phyloP scores from a whole-genome alignment of 1,140 invertebrate species.

The Aphidius ervi region DNA sequence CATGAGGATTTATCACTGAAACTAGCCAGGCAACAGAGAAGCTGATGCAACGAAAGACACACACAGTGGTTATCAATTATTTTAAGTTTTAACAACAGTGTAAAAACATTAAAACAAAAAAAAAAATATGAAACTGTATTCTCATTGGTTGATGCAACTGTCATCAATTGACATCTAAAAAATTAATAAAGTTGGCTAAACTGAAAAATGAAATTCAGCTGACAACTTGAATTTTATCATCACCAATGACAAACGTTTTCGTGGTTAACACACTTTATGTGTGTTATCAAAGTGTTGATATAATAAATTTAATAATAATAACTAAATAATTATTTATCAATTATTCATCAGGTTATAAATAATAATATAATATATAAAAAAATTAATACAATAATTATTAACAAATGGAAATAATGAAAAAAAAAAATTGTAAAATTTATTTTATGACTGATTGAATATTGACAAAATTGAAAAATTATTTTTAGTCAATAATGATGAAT shows the following conservation, averaged over 20 bases:
- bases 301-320: conserved; percentile 19
- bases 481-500: too few relatives aligned
- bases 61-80: too few relatives aligned
- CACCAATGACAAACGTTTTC: conserved; percentile 41
- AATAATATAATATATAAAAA: not conserved
- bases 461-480: too few relatives aligned
- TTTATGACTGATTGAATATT: conserved; percentile 2
- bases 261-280: conserved; percentile 28
- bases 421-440: not conserved
- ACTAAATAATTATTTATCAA: not conserved
- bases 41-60: not conserved
- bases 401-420: not conserved
- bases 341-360: conserved; percentile 3
- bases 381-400: not conserved
- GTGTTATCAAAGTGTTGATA: conserved; percentile 31
- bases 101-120: not conserved
- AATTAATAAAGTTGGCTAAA: not conserved
- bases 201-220: conserved; percentile 11
- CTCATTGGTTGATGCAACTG: not conserved
- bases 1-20: conserved; percentile 32
- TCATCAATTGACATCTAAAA: not conserved
- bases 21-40: not conserved
- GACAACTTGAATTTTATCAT: conserved; percentile 15
- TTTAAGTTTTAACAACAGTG: not conserved
- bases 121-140: not conserved